Evolutionary conservation across 2,797 vertebrate species (phyloP), one percentile per base, ranked within the genome.

Genomic region (Phrynocephalus vlangalii): DNA sequence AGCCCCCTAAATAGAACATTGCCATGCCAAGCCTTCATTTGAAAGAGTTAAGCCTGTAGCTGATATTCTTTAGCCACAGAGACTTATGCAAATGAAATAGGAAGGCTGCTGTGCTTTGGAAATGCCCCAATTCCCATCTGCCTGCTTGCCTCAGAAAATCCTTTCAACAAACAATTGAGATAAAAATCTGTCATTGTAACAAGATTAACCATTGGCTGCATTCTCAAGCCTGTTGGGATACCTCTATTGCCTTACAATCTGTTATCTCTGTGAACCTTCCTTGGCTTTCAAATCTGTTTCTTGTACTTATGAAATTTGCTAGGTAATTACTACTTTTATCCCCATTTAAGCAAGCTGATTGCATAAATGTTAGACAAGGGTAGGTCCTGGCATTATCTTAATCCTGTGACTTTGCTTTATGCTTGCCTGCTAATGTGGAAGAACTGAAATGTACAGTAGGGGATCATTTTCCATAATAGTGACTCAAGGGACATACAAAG

Each of bases 371-470:
- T 60, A 80, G 30, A 87, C 86, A 86, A 22, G 76, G 33, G 5
- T 76, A 87, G 13, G 13, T 85, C n/a, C 10, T 91, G 38, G 1
- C 2, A 89, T 91, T 91, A 89, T 83, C 86, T 91, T 91, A 93
- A 92, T 94, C 79, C 84, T 92, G 85, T 33, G 66, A 93, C 77
- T 94, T 94, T 85, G 90, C 87, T 89, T 89, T 93, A 88, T 90
- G 66, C 80, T 83, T 92, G 92, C 89, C 81, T 86, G 68, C 56
- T 91, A 86, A 93, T 91, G 85, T 73, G 68, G 91, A 92, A 94
- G 94, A 93, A 3, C 63, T 92, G 72, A 86, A 1, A 20, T 30
- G 79, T 78, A 78, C 84, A 1, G 11, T 13, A 70, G 50, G 76
- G 44, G 33, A 60, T 85, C 63, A 87, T 90, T 94, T 89, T 63